Conservation (phyloP, 2,888 invertebrate species). For the Monochamus alternatus region DNA sequence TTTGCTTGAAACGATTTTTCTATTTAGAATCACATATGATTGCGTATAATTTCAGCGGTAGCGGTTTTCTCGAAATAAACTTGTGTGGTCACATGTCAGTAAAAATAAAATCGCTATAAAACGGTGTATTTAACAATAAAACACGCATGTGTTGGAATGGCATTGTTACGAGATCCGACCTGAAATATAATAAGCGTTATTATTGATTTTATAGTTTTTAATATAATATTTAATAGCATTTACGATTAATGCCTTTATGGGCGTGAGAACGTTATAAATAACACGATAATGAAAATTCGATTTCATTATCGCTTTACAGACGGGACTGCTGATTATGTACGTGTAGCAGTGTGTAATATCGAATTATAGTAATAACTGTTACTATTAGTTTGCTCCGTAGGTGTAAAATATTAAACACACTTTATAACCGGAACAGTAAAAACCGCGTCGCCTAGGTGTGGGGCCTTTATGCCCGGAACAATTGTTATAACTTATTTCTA, state of each 20-base stretch:
- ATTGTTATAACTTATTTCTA: slow-evolving; percentile 34
- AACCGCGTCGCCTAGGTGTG: slow-evolving; percentile 47
- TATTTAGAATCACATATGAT: no score
- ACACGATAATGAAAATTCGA: slow-evolving; percentile 45
- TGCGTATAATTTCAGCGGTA: no score
- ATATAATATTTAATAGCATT: slow-evolving; percentile 41
- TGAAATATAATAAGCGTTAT: slow-evolving; percentile 39
- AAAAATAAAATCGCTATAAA: slow-evolving; percentile 38
- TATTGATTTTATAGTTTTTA: slow-evolving; percentile 43
- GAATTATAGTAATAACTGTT: slow-evolving; percentile 44
- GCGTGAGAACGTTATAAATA: slow-evolving; percentile 45
- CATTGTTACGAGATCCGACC: slow-evolving; percentile 29
- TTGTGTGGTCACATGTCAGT: slow-evolving; percentile 29
- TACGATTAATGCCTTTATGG: slow-evolving; percentile 42
- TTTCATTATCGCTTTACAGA: slow-evolving; percentile 46
- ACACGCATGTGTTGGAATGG: slow-evolving; percentile 17
- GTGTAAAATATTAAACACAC: slow-evolving; percentile 53
- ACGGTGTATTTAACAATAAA: slow-evolving; percentile 34
- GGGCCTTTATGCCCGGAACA: slow-evolving; percentile 45
- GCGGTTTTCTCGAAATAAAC: not conserved
- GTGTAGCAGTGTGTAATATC: slow-evolving; percentile 28
- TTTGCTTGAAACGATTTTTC: no score
- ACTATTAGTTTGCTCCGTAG: slow-evolving; percentile 48
- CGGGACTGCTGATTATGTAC: slow-evolving; percentile 37
- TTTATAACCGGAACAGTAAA: slow-evolving; percentile 47